These are phyloP conservation scores for Lampris megalopsis DNA, from an alignment of 2,113 vertebrate genomes.

Conservation along the genomic window DNA sequence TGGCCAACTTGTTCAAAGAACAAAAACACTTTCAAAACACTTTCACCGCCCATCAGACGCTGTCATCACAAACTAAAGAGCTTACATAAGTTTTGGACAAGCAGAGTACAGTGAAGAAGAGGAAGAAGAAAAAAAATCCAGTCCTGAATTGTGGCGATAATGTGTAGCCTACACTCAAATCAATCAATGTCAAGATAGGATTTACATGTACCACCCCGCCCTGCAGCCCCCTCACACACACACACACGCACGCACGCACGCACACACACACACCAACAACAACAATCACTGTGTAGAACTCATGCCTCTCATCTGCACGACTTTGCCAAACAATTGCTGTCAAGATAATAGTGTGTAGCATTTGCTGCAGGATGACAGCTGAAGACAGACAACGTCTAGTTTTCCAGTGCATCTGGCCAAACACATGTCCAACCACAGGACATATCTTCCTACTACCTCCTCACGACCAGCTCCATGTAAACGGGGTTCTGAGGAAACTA, in stretches of 20 bases:
- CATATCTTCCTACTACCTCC: no score
- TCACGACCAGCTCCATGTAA: not conserved
- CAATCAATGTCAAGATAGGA: slow-evolving; percentile 15
- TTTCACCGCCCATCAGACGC: no score
- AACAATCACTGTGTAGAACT: slow-evolving; percentile 25
- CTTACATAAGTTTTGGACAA: no score
- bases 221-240: slow-evolving; percentile 4
- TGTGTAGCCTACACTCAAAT: slow-evolving; percentile 6
- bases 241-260: no score
- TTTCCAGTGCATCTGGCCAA: slow-evolving; percentile 27
- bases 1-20: no score
- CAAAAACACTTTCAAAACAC: no score
- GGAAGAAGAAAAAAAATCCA: not conserved
- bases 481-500: not conserved
- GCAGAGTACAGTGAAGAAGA: slow-evolving; percentile 4
- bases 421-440: slow-evolving; percentile 20
- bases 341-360: slow-evolving; percentile 21
- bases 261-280: slow-evolving; percentile 17
- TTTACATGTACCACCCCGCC: not conserved
- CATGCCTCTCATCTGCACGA: slow-evolving; percentile 23
- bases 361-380: slow-evolving; percentile 20
- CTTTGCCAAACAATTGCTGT: slow-evolving; percentile 14
- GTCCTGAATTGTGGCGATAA: not conserved
- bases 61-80: no score
- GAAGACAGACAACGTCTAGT: slow-evolving; percentile 27